Conservation (phyloP, 37 sponge, comb jelly and placozoan species). For the Spongia lamella region DNA sequence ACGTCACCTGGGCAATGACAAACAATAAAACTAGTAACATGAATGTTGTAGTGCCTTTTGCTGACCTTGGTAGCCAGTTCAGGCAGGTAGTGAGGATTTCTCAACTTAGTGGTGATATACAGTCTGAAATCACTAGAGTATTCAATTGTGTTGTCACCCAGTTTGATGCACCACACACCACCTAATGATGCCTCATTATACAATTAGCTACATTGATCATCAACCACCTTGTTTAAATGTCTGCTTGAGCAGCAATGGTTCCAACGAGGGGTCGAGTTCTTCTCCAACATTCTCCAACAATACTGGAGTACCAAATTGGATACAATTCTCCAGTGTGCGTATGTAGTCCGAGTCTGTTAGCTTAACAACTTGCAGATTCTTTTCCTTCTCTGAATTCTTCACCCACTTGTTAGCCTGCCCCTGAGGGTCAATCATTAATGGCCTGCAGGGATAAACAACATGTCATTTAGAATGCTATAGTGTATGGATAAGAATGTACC, state of each 20-base stretch:
- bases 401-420: conserved; percentile 99
- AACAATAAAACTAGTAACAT: background rate
- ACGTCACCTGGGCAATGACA: conserved; percentile 36
- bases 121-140: conserved; percentile 94
- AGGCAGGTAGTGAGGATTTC: conserved; percentile 99
- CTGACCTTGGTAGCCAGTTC: conserved; percentile 92
- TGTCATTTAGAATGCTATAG: background rate
- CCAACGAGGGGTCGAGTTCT: conserved; percentile 96
- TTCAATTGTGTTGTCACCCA: conserved; percentile 95
- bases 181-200: conserved; percentile 14
- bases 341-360: conserved; percentile 94
- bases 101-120: conserved; percentile 96
- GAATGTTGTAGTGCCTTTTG: background rate
- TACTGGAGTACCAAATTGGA: conserved; percentile 97
- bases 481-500: conserved; percentile 40
- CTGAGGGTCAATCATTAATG: conserved; percentile 99
- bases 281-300: conserved; percentile 99
- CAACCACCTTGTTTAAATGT: conserved; percentile 96
- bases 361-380: conserved; percentile 89
- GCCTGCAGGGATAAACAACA: conserved; percentile 37
- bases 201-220: background rate
- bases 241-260: conserved; percentile 96
- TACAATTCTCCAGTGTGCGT: conserved; percentile 97
- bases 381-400: conserved; percentile 90
- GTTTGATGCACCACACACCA: conserved; percentile 94